A percentile compares a stretch with the other conserved stretches of the same genome.
These are phyloP conservation scores for Chloroclysta siterata DNA, from an alignment of 2,888 invertebrate genomes.

Conservation along the genomic window DNA sequence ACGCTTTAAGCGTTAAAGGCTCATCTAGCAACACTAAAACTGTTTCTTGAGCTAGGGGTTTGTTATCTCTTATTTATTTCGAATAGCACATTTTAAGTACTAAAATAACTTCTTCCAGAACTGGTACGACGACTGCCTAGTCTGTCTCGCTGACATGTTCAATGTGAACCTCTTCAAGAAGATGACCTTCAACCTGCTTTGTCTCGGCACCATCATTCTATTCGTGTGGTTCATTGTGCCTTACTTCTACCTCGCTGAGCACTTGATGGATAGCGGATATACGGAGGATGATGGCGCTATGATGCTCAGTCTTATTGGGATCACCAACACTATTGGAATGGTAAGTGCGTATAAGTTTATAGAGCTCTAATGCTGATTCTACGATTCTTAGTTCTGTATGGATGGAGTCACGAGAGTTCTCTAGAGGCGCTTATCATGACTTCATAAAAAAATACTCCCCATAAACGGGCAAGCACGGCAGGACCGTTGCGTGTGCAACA, in stretches of 20 bases:
- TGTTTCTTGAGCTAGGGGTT: too few species aligned
- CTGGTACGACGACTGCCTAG: conserved; percentile 74
- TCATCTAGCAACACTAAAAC: too few species aligned
- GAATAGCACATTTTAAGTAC: too few species aligned
- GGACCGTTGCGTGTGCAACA: too few species aligned
- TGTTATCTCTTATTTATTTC: too few species aligned
- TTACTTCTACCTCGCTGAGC: conserved; percentile 96
- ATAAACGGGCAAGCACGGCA: too few species aligned
- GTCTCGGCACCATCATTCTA: conserved; percentile 93
- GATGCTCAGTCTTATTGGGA: conserved; percentile 93
- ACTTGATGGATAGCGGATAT: conserved; percentile 88
- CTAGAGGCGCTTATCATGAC: too few species aligned
- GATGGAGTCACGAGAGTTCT: too few species aligned
- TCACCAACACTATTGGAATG: conserved; percentile 96
- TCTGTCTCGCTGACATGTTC: conserved; percentile 79
- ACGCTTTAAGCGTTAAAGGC: too few species aligned
- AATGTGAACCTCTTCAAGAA: conserved; percentile 92
- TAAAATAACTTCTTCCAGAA: conserved; percentile 69
- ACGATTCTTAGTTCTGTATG: too few species aligned
- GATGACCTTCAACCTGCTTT: conserved; percentile 91
- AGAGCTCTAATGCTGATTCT: too few species aligned
- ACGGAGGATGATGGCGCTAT: conserved; percentile 90
- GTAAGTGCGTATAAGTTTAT: conserved; percentile 63
- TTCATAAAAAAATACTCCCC: too few species aligned
- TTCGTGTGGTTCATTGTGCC: conserved; percentile 98